These are phyloP conservation scores for Chrosomus eos DNA, from an alignment of 2,797 vertebrate species.

Conservation along the genomic window DNA sequence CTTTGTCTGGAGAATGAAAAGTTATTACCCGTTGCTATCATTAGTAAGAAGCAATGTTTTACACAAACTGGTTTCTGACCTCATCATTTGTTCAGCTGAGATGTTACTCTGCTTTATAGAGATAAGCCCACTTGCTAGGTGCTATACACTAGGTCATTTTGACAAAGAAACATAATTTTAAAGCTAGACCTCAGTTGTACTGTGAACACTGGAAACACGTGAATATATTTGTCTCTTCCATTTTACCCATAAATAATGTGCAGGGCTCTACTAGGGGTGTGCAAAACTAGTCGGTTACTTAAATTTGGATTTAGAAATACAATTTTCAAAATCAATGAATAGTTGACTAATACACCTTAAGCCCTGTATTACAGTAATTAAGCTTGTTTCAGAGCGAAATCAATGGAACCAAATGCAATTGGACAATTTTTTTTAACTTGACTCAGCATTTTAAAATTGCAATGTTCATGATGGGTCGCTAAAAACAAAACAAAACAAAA, in stretches of 20 bases:
- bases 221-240: neutral
- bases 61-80: slow-evolving; percentile 25
- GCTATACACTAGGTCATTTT: slow-evolving; percentile 3
- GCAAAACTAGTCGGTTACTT: neutral
- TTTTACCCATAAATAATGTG: neutral
- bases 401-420: neutral
- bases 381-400: neutral
- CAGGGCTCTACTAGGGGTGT: neutral
- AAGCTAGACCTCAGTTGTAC: neutral
- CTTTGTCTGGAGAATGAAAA: slow-evolving; percentile 36
- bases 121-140: slow-evolving; percentile 13
- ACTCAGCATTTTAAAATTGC: neutral
- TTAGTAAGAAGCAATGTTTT: slow-evolving; percentile 23
- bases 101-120: slow-evolving; percentile 29
- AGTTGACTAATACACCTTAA: neutral
- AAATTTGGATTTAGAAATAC: neutral
- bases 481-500: too few species aligned
- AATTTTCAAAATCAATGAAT: neutral
- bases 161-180: neutral
- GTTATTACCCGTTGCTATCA: slow-evolving; percentile 29
- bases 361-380: neutral
- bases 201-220: neutral
- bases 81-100: slow-evolving; percentile 17
- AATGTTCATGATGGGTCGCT: neutral
- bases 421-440: neutral